Percentiles rank a stretch among this genome's conserved stretches.
Conservation (phyloP, 92 coral and sea anemone species). For the Montipora capitata region DNA sequence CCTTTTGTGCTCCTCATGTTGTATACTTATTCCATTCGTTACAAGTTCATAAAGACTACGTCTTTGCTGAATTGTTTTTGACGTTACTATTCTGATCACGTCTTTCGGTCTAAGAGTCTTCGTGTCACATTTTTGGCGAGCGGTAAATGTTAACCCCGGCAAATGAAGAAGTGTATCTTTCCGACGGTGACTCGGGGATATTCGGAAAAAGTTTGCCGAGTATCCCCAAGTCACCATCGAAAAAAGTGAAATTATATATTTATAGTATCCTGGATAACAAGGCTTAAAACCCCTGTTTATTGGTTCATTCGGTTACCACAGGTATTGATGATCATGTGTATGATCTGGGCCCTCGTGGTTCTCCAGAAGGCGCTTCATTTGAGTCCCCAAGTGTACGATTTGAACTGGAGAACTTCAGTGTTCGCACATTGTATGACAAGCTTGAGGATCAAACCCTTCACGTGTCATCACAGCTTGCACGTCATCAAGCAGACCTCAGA, state of each 20-base stretch:
- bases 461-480: constrained; percentile 98
- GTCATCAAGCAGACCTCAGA: constrained; percentile 97
- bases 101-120: too few relatives aligned
- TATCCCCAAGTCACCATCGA: too few relatives aligned
- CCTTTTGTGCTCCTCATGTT: too few relatives aligned
- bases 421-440: constrained; percentile 95
- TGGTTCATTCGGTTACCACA: neutral
- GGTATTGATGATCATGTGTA: constrained; percentile 88
- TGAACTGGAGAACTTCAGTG: constrained; percentile 97
- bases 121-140: too few relatives aligned
- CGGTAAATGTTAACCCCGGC: too few relatives aligned
- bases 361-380: constrained; percentile 91
- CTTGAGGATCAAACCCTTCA: constrained; percentile 98
- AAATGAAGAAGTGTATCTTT: too few relatives aligned
- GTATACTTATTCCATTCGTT: neutral
- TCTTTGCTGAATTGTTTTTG: too few relatives aligned
- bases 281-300: neutral
- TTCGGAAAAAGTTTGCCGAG: too few relatives aligned
- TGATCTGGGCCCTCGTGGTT: constrained; percentile 96
- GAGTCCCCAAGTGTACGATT: constrained; percentile 85
- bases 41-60: neutral
- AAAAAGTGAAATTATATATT: too few relatives aligned
- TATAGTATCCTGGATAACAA: neutral
- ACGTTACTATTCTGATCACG: too few relatives aligned
- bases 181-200: too few relatives aligned